Evolutionary conservation across 2,113 vertebrate species (phyloP).

Genomic region (Silurus meridionalis): DNA sequence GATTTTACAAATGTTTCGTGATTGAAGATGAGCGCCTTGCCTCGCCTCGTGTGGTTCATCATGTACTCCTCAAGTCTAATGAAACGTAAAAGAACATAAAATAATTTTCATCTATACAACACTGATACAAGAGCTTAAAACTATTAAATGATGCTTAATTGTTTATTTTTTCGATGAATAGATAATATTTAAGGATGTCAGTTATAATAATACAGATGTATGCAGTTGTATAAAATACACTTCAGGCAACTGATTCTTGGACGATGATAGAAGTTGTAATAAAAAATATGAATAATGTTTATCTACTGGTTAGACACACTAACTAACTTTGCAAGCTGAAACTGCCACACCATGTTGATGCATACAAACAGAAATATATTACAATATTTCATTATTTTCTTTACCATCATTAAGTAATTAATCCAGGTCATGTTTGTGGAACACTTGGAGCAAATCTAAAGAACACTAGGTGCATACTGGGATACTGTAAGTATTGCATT

Average conservation of each 20-base stretch:
- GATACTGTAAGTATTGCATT: too few relatives aligned
- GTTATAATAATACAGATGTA: not conserved
- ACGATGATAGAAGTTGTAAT: not conserved
- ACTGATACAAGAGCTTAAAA: too few relatives aligned
- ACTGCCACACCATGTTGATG: too few relatives aligned
- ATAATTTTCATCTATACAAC: not conserved
- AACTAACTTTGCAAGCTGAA: too few relatives aligned
- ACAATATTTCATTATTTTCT: too few relatives aligned
- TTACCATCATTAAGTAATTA: too few relatives aligned
- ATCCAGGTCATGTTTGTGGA: too few relatives aligned
- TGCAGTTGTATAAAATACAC: not conserved
- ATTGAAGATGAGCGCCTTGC: conserved; percentile 88
- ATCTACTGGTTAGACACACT: too few relatives aligned
- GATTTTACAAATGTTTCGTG: conserved; percentile 79
- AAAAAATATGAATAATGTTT: too few relatives aligned
- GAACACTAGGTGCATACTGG: too few relatives aligned
- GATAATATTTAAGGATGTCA: not conserved
- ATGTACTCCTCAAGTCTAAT: conserved; percentile 72
- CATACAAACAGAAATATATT: too few relatives aligned
- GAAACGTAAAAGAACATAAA: not conserved
- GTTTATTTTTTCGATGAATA: not conserved
- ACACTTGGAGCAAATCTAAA: too few relatives aligned
- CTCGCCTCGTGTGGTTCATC: conserved; percentile 82
- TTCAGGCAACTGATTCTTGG: not conserved
- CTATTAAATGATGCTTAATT: not conserved